Base-by-base conservation (phyloP, 2,888 invertebrate species). In the Protophormia terraenovae region DNA sequence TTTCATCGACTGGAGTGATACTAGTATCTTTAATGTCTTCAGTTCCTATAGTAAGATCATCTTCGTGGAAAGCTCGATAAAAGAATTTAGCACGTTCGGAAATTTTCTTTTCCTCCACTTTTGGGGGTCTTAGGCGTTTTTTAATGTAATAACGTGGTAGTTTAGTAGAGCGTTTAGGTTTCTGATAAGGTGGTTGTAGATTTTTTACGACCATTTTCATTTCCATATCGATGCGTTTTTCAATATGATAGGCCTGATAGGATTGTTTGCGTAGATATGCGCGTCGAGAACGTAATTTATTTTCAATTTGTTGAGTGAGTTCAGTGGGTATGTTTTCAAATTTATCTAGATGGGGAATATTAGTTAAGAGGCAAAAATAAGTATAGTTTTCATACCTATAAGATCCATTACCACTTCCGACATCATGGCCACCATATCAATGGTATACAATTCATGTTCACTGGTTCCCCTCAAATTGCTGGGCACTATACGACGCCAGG, bases 191-290 rank as follows among this genome's bases (percentile, higher is more conserved):
- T 3, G 91, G 92, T 55, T 89, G 88, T 2, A 93, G 86, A 78
- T 92, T 92, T n/a, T 89, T 88, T 1, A 89, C 88, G 0, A 93
- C 90, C 64, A 90, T 90, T 16, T 89, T 88, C 90, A 92, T 90
- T 80, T 91, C 91, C 29, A 85, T 88, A 1, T 90, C 89, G 12
- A 93, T 91, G 29, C 92, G 91, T 1, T 89, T 88, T 55, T 92
- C 93, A 0, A 91, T 79, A 4, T 89, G 89, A 24, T 89, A 90
- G 1, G 93, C 92, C 55, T 91, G 89, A 1, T 87, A 78, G 0
- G 93, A 91, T 10, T 89, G 84, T 67, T 89, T 90, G 16, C 89
- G 88, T 1, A 87, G 71, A 41, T 90, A 90, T 1, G 86, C 87
- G 0, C 90, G 88, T 0, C 84, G 71, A 14, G 88, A 88, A 2